Evolutionary conservation across 2,797 vertebrate species (phyloP).

Genomic region (Benthosema pterotum): DNA sequence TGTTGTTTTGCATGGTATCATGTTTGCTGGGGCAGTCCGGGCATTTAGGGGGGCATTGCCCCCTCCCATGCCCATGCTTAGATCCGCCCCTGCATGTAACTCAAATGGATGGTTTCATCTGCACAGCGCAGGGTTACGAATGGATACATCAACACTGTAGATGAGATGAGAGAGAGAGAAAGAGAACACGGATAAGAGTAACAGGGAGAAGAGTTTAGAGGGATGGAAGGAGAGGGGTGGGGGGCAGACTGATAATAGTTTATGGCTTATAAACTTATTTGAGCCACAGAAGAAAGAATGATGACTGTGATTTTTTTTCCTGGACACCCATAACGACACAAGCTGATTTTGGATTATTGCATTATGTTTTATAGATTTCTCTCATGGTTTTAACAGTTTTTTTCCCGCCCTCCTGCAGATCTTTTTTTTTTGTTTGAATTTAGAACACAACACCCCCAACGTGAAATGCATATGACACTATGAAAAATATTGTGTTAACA

Average conservation of each 20-base stretch:
- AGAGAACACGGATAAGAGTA: too few species aligned
- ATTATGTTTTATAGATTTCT: too few species aligned
- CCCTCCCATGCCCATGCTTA: too few species aligned
- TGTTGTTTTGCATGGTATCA: too few species aligned
- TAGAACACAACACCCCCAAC: conserved; percentile 35
- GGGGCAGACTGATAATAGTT: too few species aligned
- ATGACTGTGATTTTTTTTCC: conserved; percentile 21
- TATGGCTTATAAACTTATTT: not conserved
- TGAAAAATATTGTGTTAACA: conserved; percentile 49
- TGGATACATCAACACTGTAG: too few species aligned
- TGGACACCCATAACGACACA: conserved; percentile 29
- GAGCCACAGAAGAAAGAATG: conserved; percentile 8
- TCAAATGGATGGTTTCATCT: too few species aligned
- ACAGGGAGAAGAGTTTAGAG: conserved; percentile 16
- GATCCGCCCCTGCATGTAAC: too few species aligned
- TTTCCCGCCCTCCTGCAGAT: conserved; percentile 45
- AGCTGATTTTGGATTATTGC: conserved; percentile 17
- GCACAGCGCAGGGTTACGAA: too few species aligned
- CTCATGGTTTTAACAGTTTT: too few species aligned
- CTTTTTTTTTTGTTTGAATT: conserved; percentile 53
- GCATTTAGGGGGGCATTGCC: too few species aligned
- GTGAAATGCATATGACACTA: conserved; percentile 47
- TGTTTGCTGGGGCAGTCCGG: too few species aligned
- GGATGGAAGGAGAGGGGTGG: conserved; percentile 14
- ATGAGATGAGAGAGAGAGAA: conserved; percentile 1